A percentile compares a stretch with the other conserved stretches of the same genome.
phyloP scores from a whole-genome alignment of 2,888 invertebrate genomes.

The Melinaea marsaeus region DNA sequence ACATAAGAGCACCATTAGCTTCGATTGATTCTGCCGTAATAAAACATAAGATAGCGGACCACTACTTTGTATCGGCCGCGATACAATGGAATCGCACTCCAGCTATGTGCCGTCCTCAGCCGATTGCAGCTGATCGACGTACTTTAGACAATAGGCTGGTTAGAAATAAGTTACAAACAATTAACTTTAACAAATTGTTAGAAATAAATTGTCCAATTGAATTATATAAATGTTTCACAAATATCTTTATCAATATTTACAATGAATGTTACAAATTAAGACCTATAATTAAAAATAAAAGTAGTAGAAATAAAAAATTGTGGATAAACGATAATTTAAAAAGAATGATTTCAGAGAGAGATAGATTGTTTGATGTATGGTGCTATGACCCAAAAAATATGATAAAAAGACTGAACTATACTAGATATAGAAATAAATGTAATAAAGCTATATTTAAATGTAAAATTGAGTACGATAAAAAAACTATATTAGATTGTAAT shows the following conservation, averaged over 20 bases:
- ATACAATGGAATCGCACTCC: constrained; percentile 6
- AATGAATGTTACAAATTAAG: not conserved
- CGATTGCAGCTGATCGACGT: too few relatives aligned
- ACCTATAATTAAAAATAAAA: not conserved
- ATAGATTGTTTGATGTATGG: constrained; percentile 10
- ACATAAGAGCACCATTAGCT: constrained; percentile 1
- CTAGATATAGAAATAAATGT: not conserved
- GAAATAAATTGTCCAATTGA: too few relatives aligned
- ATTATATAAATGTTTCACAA: not conserved
- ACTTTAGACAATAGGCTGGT: too few relatives aligned
- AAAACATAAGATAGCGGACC: constrained; percentile 8
- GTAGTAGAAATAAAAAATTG: constrained; percentile 1
- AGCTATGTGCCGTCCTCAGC: not conserved
- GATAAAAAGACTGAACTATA: too few relatives aligned
- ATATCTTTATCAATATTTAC: not conserved
- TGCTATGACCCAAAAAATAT: constrained; percentile 1
- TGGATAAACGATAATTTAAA: constrained; percentile 9
- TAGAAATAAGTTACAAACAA: too few relatives aligned
- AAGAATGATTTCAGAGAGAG: not conserved
- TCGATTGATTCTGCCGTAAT: constrained; percentile 8
- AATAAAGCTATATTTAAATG: constrained; percentile 3
- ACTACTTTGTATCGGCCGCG: constrained; percentile 2
- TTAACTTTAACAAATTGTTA: too few relatives aligned
- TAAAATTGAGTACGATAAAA: not conserved
- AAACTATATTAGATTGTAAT: constrained; percentile 4